Percentiles rank a stretch among this genome's conserved stretches.
Conservation (phyloP, 2,888 invertebrate species). For the Cheilosia vulpina region DNA sequence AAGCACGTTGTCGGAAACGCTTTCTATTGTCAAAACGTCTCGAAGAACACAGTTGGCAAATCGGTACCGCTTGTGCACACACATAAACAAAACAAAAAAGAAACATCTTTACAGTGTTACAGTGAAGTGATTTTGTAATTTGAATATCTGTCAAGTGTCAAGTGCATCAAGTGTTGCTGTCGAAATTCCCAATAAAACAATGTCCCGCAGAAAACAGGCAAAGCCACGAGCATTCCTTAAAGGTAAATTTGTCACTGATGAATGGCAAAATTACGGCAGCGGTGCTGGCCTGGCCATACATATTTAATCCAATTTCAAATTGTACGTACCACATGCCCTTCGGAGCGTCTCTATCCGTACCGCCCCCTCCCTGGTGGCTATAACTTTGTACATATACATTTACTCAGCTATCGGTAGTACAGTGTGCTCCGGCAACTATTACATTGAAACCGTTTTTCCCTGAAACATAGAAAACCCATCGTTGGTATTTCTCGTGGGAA, state of each 20-base stretch:
- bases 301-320: constrained; percentile 82
- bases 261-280: constrained; percentile 58
- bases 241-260: constrained; percentile 83
- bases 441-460: constrained; percentile 74
- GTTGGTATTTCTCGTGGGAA: constrained; percentile 83
- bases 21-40: constrained; percentile 26
- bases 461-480: constrained; percentile 84
- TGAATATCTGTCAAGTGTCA: neutral
- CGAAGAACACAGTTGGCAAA: constrained; percentile 8
- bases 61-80: neutral
- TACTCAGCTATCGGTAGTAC: constrained; percentile 54
- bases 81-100: neutral
- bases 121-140: constrained; percentile 37
- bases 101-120: neutral
- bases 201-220: constrained; percentile 89
- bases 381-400: constrained; percentile 58
- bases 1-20: constrained; percentile 76
- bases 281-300: constrained; percentile 78
- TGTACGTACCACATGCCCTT: constrained; percentile 78
- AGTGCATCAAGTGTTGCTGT: too few species aligned
- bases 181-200: constrained; percentile 75
- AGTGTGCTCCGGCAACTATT: constrained; percentile 66
- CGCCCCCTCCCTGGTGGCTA: constrained; percentile 58
- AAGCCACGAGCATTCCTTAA: constrained; percentile 88
- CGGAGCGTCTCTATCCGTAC: constrained; percentile 55